A percentile compares a stretch with the other conserved stretches of the same genome.
These are phyloP conservation scores for Chlorodrepanis virens DNA, from an alignment of 2,113 vertebrate species.

Conservation along the genomic window DNA sequence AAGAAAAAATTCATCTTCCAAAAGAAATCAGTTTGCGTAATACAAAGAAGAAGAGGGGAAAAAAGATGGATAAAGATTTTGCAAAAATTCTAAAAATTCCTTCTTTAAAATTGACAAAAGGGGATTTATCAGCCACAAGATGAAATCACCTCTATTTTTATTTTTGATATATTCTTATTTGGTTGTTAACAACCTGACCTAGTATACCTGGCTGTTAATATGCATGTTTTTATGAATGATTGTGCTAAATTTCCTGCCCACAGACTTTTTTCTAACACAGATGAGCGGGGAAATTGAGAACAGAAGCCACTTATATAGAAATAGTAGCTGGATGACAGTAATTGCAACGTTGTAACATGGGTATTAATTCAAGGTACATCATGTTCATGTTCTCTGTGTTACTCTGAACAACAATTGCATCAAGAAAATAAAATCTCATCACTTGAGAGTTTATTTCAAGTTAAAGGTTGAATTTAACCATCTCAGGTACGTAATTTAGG, in stretches of 20 bases:
- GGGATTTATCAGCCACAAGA: not conserved
- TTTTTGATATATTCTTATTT: not conserved
- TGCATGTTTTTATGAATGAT: not conserved
- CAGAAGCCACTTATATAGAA: not conserved
- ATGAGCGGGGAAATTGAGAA: not conserved
- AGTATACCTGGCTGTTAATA: not conserved
- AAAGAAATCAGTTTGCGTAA: not conserved
- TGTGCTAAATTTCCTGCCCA: not conserved
- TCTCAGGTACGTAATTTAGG: not conserved
- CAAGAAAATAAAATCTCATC: not conserved
- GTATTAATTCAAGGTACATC: not conserved
- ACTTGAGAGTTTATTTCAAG: not conserved
- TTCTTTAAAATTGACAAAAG: not conserved
- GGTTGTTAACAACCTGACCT: not conserved
- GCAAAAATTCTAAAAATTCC: not conserved
- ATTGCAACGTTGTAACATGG: not conserved
- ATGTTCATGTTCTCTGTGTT: not conserved
- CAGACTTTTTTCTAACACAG: not conserved
- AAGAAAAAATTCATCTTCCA: not conserved
- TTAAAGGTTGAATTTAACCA: not conserved
- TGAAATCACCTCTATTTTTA: not conserved
- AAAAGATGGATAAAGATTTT: not conserved
- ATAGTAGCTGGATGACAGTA: not conserved
- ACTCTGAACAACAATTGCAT: not conserved
- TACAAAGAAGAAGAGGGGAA: not conserved